phyloP scores from a whole-genome alignment of 1,140 invertebrate genomes.

The Drosophila sucinea region DNA sequence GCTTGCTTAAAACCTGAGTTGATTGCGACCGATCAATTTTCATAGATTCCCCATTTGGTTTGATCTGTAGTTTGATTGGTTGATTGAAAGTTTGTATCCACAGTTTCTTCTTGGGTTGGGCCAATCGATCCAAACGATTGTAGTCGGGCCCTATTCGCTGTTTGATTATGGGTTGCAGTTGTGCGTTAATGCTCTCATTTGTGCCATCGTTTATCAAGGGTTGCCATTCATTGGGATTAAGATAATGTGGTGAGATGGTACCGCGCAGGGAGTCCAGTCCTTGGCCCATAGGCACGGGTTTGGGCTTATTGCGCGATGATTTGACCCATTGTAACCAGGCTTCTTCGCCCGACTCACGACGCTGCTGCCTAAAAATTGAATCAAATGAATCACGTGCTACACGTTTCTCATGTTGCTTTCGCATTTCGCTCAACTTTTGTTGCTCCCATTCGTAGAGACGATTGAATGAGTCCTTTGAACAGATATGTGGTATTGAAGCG shows the following conservation, averaged over 20 bases:
- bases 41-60: neutral
- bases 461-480: neutral
- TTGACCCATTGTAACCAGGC: conserved; percentile 25
- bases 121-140: conserved; percentile 33
- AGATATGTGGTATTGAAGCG: neutral
- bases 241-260: neutral
- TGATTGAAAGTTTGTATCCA: conserved; percentile 4
- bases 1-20: neutral
- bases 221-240: conserved; percentile 16
- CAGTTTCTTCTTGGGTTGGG: conserved; percentile 25
- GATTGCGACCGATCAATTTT: conserved; percentile 1
- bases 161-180: neutral
- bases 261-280: conserved; percentile 32
- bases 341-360: conserved; percentile 9
- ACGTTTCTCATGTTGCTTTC: neutral
- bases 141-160: conserved; percentile 24
- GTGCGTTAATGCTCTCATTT: neutral
- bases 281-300: conserved; percentile 29
- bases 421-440: conserved; percentile 18
- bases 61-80: conserved; percentile 3
- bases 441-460: conserved; percentile 24
- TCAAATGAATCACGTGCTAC: neutral
- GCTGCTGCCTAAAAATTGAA: neutral
- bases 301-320: conserved; percentile 6
- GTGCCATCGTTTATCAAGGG: neutral